phyloP scores from a whole-genome alignment of 2,888 invertebrate species.

The Eugnorisma glareosa region DNA sequence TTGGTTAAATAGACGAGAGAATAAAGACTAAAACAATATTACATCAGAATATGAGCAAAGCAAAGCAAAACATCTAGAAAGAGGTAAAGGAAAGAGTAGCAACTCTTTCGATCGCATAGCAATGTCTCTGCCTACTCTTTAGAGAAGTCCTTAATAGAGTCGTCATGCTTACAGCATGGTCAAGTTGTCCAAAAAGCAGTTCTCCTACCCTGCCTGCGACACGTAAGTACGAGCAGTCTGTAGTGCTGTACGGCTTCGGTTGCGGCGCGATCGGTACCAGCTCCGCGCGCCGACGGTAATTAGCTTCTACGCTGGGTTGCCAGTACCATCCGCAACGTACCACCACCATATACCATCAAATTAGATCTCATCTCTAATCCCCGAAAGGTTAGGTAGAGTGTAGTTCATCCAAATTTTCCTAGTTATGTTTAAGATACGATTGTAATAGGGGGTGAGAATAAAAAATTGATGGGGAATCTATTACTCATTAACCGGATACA shows the following conservation, averaged over 20 bases:
- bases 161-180: neutral
- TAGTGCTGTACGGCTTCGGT: conserved; percentile 40
- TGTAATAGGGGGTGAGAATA: neutral
- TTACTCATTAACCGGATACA: neutral
- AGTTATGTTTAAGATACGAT: neutral
- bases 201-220: conserved; percentile 15
- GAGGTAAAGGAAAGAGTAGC: neutral
- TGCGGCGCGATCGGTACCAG: conserved; percentile 62
- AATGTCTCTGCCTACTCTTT: neutral
- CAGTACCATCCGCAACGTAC: conserved; percentile 6
- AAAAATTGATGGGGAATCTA: neutral
- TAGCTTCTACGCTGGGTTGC: conserved; percentile 56
- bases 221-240: conserved; percentile 18
- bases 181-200: neutral
- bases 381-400: neutral
- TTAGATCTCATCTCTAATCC: neutral
- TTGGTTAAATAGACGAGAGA: no score
- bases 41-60: neutral
- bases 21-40: neutral
- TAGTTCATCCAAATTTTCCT: neutral
- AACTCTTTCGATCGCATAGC: neutral
- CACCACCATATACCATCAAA: neutral
- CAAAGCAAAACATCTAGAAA: neutral
- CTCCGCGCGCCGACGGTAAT: conserved; percentile 56
- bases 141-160: neutral